Evolutionary conservation across 35 echinoderm and acorn worm species (phyloP), one percentile per base, ranked within the genome.

Genomic region (Patiria miniata): DNA sequence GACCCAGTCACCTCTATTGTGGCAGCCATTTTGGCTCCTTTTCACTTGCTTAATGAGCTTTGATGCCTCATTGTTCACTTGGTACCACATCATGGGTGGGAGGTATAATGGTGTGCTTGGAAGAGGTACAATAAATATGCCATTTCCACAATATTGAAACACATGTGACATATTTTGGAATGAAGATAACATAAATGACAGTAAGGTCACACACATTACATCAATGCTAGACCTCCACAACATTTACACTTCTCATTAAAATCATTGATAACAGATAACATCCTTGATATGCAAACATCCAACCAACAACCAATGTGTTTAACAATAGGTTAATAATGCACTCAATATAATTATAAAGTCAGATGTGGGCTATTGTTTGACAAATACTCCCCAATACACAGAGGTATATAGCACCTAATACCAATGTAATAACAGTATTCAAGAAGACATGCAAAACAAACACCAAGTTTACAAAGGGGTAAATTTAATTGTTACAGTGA

Each of bases 181-280:
- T 60, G 57, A 60, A 26, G 19, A n/a, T 60, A 26, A 60, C 28
- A 5, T 6, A 60, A 60, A 5, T 60, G 57, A 60, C 34, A 73
- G 65, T 30, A 60, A 36, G 65, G 65, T 73, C 34, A 73, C 26
- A 32, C 26, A 28, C 65, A 7, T 73, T 22, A 23, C 14, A 26
- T 22, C 34, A 4, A 47, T 2, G 65, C 26, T 73, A 73, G 26
- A 73, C 10, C 65, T 9, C 65, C 14, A 73, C 28, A 60, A n/a
- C 26, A 73, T 73, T 73, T 73, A 34, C 65, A 73, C 65, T 73
- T 73, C 65, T 73, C 65, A 73, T 73, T 73, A 73, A 47, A 47
- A 14, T 73, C 65, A 73, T 26, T 36, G 65, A 73, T 73, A 73
- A 73, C 7, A 30, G 65, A 73, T 34, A 14, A 73, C n/a, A 47